Base-by-base conservation (phyloP, 2,113 vertebrate genomes). In the Laticauda colubrina region DNA sequence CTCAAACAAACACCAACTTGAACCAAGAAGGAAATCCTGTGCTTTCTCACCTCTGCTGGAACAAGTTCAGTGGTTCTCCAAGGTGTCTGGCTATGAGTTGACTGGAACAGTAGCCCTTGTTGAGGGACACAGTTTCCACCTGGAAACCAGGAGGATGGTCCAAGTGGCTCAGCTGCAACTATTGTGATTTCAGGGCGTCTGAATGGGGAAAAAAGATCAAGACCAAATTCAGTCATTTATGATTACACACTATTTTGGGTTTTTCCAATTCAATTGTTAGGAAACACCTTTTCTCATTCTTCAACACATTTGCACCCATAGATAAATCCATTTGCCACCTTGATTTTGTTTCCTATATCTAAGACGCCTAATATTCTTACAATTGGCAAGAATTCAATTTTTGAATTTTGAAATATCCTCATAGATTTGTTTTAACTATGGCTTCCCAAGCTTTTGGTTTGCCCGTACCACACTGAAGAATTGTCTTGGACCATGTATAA, bases 161-260 rank as follows among this genome's bases (percentile, higher is more conserved):
- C 97, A 93, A 99, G 96, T 0, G 98, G 98, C 94, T 99, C 98
- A 61, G 98, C 98, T 61, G 99, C 98, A 96, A 99, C 97, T 87
- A 99, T 98, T 88, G 98, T 99, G 97, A 99, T 99, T 97, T 99
- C 98, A 24, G 98, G 98, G 85, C 98, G 98, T 93, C 99, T 99
- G 29, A 11, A 94, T 90, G 93, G n/a, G 26, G 93, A 85, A 94
- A 45, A 26, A 85, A 59, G 15, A 59, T 24, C 8, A 53, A 7
- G 0, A 59, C 43, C 2, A 3, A 91, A 95, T 75, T 14, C 61
- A 45, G 92, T 85, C 4, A 4, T 11, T 1, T 93, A 75, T 87
- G 61, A 90, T 88, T 87, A 93, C n/a, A 57, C 90, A 93, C 89
- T 86, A 0, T 75, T 90, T 0, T 75, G 69, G 54, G 1, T 11